Base-by-base conservation (phyloP, 2,113 vertebrate genomes). In the Pomatostomus ruficeps region DNA sequence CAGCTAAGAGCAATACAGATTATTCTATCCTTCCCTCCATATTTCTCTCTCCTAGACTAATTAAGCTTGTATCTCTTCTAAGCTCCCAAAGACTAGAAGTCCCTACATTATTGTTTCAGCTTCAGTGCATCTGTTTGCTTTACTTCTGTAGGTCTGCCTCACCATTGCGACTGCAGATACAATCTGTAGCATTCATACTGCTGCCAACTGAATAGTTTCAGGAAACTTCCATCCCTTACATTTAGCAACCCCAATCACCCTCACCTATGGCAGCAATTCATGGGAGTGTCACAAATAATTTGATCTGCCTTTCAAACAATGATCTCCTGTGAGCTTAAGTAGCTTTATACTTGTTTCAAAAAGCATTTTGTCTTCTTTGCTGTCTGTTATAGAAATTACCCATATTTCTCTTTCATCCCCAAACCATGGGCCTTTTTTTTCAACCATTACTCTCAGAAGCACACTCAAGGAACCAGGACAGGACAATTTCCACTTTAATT, bases 101-200 rank as follows among this genome's bases (percentile, higher is more conserved):
- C 66, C 43, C 33, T 48, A 63, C 21, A 9, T 29, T 9, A 12
- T 22, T 10, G 28, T 58, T 84, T 49, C 70, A 92, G 11, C 40
- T 82, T 83, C 73, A 73, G 58, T 28, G 13, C 9, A 12, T 42
- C 51, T 40, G 20, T 51, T 77, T 61, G 68, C 26, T 88, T 89
- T 78, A 26, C 31, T 18, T 62, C 38, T 59, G 21, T 46, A 58
- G 83, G 35, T 36, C 33, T 89, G 54, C 59, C 52, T 65, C 35
- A 22, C 71, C 31, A 9, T 7, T 23, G 9, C 52, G 45, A 21
- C 14, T 31, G 55, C 31, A 66, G 61, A 33, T 7, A 45, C 10
- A 55, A 12, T 11, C 24, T 24, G 28, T 58, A 48, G 25, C 26
- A 29, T 29, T 43, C 0, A 0, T 58, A 28, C 11, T 58, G 38